phyloP scores from a whole-genome alignment of 2,888 invertebrate species.

The Zygaena filipendulae region DNA sequence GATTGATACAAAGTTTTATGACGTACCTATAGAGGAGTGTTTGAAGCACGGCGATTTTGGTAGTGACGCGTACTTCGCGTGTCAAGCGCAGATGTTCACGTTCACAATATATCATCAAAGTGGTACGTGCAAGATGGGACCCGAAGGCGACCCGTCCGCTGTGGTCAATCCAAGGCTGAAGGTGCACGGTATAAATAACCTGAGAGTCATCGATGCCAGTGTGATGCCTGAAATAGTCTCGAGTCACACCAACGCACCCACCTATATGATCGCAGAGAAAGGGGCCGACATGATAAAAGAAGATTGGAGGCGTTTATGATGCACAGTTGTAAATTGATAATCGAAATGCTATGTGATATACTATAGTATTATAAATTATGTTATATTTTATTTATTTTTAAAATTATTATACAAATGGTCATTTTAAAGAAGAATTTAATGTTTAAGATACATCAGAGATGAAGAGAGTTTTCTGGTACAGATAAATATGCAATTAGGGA shows the following conservation, averaged over 20 bases:
- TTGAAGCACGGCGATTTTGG: conserved; percentile 61
- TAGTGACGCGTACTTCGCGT: conserved; percentile 76
- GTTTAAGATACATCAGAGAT: too few species aligned
- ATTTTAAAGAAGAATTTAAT: too few species aligned
- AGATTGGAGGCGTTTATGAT: conserved; percentile 40
- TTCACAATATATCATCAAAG: conserved; percentile 78
- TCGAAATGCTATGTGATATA: conserved; percentile 4
- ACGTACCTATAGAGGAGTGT: conserved; percentile 71
- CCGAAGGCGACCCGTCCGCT: conserved; percentile 59
- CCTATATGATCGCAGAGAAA: conserved; percentile 86
- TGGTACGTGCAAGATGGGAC: conserved; percentile 76
- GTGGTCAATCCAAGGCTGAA: conserved; percentile 73
- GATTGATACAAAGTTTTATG: conserved; percentile 69
- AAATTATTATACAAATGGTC: too few species aligned
- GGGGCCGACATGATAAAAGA: conserved; percentile 77
- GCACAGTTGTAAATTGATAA: conserved; percentile 1
- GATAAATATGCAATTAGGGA: too few species aligned
- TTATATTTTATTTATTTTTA: too few species aligned
- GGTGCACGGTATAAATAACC: conserved; percentile 73
- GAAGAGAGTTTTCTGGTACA: too few species aligned
- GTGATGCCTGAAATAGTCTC: conserved; percentile 83
- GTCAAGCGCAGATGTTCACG: conserved; percentile 73
- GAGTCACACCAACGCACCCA: conserved; percentile 81
- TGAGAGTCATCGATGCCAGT: conserved; percentile 82
- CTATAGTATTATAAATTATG: too few species aligned